Conservation (phyloP, 1,140 invertebrate genomes). For the Drosophila simulans region DNA sequence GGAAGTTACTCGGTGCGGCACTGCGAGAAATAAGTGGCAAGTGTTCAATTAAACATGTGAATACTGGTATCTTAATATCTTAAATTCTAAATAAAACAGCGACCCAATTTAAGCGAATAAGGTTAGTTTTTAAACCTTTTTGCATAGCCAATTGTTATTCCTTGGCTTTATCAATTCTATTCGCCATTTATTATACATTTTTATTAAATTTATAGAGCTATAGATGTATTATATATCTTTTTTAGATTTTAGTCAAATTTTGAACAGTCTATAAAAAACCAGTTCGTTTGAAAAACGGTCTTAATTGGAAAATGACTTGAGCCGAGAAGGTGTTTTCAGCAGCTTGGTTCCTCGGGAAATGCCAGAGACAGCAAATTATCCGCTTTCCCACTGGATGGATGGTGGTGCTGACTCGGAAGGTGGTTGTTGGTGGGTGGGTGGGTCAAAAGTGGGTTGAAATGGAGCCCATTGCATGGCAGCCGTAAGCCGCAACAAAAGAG, state of each 20-base stretch:
- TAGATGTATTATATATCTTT: no score
- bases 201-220: no score
- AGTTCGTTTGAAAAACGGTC: neutral
- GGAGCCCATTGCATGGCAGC: constrained; percentile 15
- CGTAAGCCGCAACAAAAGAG: constrained; percentile 38
- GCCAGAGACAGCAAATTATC: constrained; percentile 39
- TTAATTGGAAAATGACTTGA: constrained; percentile 46
- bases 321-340: constrained; percentile 1
- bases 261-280: neutral
- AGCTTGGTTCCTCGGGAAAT: constrained; percentile 4
- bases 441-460: neutral
- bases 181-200: no score
- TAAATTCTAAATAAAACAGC: no score
- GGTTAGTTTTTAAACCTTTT: no score
- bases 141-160: no score
- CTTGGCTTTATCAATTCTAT: no score
- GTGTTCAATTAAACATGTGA: no score
- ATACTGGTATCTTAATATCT: no score
- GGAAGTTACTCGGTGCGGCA: constrained; percentile 22
- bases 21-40: neutral
- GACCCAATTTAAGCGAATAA: no score
- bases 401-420: constrained; percentile 6
- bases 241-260: no score
- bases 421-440: neutral
- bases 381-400: constrained; percentile 20